Percentiles rank a stretch among this genome's conserved stretches.
phyloP scores from a whole-genome alignment of 2,113 vertebrate genomes.

The Phocoena sinus region DNA sequence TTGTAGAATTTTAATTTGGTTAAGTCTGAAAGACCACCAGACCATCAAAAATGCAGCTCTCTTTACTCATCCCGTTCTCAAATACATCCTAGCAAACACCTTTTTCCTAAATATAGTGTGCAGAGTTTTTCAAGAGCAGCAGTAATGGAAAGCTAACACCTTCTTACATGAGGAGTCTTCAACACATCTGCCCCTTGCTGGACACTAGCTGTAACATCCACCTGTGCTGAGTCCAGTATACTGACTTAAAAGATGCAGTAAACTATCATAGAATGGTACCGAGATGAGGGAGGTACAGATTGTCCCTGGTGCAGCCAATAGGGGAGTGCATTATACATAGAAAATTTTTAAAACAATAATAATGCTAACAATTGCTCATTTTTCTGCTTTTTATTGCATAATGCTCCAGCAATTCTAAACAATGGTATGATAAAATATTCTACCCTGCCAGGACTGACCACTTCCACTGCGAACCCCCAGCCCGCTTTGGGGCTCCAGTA shows the following conservation, averaged over 20 bases:
- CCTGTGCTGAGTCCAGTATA: background rate
- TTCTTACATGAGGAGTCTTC: background rate
- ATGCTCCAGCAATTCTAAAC: background rate
- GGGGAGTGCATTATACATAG: accelerated
- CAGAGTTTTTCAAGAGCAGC: background rate
- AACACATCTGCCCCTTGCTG: background rate
- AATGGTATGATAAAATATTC: background rate
- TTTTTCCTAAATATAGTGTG: background rate
- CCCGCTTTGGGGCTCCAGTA: accelerated
- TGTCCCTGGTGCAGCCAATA: background rate
- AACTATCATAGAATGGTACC: background rate
- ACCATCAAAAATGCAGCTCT: background rate
- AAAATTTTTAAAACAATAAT: background rate
- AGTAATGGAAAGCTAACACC: background rate
- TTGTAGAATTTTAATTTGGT: background rate
- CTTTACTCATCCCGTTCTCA: background rate
- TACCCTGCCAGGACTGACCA: background rate
- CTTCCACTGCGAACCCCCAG: background rate
- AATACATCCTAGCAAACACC: background rate
- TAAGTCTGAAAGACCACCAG: background rate
- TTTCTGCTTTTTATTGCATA: background rate
- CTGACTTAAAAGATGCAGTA: background rate
- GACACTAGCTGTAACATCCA: background rate
- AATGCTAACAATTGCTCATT: background rate
- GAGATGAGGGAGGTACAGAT: background rate